A percentile compares a stretch with the other conserved stretches of the same genome.
Evolutionary conservation across 2,888 invertebrate species (phyloP).

Genomic region (Ophonus ardosiacus): DNA sequence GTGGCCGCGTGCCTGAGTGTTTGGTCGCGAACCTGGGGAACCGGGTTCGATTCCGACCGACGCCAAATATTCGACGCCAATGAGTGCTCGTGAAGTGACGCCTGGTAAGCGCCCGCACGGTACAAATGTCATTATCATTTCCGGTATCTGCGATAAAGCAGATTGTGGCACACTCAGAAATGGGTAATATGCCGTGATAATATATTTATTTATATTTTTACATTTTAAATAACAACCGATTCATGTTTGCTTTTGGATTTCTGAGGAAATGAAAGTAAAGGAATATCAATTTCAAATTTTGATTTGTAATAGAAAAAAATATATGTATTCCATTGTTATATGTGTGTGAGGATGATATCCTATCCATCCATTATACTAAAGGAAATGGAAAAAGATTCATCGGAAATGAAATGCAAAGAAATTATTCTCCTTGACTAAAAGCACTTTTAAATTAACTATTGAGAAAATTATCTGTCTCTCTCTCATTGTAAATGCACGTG

Average conservation of each 20-base stretch:
- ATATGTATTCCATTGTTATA: slow-evolving; percentile 65
- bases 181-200: too few relatives aligned
- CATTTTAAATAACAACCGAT: neutral
- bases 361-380: neutral
- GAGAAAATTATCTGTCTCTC: slow-evolving; percentile 36
- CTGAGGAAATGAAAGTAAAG: slow-evolving; percentile 63
- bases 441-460: slow-evolving; percentile 46
- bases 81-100: too few relatives aligned
- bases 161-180: too few relatives aligned
- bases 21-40: too few relatives aligned
- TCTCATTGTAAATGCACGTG: slow-evolving; percentile 44
- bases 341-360: neutral
- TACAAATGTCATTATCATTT: too few relatives aligned
- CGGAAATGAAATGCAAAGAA: slow-evolving; percentile 7
- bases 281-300: slow-evolving; percentile 57
- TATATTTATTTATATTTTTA: too few relatives aligned
- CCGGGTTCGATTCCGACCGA: too few relatives aligned
- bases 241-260: neutral
- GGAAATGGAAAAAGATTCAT: slow-evolving; percentile 5
- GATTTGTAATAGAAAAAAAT: slow-evolving; percentile 71
- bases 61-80: too few relatives aligned
- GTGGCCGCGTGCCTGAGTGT: too few relatives aligned
- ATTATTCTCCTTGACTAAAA: slow-evolving; percentile 26
- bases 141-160: too few relatives aligned
- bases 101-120: too few relatives aligned